Conservation (phyloP, 2,888 invertebrate species). For the Geophilus truncorum region DNA sequence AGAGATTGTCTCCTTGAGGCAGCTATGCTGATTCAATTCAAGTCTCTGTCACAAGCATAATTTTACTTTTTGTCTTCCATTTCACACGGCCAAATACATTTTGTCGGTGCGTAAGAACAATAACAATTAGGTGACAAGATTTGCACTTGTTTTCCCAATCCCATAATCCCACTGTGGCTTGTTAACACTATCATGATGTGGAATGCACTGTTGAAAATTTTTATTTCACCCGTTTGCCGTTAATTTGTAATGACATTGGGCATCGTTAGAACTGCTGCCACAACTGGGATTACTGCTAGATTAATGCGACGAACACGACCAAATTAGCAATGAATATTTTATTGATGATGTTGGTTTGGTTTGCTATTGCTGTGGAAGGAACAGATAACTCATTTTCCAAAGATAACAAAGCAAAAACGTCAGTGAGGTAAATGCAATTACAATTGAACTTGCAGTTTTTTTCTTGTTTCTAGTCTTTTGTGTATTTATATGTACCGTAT, state of each 20-base stretch:
- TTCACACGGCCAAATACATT: background rate
- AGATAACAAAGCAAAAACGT: background rate
- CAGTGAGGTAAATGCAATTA: no score
- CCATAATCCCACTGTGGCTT: background rate
- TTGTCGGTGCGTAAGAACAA: background rate
- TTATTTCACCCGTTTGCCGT: background rate
- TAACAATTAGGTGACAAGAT: background rate
- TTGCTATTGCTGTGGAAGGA: background rate
- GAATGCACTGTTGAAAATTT: background rate
- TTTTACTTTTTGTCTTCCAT: background rate
- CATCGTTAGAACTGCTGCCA: background rate
- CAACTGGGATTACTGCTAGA: background rate
- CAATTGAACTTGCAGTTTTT: no score
- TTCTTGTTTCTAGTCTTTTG: no score
- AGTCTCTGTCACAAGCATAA: background rate
- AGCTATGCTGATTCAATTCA: background rate
- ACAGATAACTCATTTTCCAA: background rate
- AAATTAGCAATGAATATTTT: background rate
- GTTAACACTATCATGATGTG: background rate
- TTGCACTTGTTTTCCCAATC: background rate
- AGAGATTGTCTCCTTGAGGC: constrained; percentile 11
- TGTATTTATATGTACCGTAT: no score
- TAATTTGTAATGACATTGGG: background rate
- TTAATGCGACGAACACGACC: background rate
- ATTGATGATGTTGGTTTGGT: background rate